Percentiles rank a stretch among this genome's conserved stretches.
Conservation (phyloP, 1,140 invertebrate genomes). For the Oppia nitens region DNA sequence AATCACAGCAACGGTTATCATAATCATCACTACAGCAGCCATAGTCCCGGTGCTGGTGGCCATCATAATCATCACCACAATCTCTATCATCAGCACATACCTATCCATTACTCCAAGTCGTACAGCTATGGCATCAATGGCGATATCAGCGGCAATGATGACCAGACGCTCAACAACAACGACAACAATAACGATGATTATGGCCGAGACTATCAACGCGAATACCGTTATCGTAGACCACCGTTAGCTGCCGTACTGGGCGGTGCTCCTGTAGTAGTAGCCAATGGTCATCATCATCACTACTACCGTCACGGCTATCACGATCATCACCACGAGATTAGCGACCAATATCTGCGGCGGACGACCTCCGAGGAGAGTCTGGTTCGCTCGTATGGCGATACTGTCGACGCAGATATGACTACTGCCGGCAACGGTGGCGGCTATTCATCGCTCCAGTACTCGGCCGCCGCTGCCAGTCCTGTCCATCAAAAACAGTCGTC, state of each 20-base stretch:
- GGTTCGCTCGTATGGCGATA: conserved; percentile 6
- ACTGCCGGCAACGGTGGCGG: too few relatives aligned
- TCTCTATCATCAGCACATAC: not conserved
- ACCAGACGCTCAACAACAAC: not conserved
- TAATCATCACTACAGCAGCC: not conserved
- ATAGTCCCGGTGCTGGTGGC: too few relatives aligned
- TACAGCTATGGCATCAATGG: conserved; percentile 1
- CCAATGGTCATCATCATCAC: conserved; percentile 19
- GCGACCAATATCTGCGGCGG: conserved; percentile 17
- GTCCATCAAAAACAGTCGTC: too few relatives aligned
- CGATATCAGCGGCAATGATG: not conserved
- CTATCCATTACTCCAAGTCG: not conserved
- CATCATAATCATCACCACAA: not conserved
- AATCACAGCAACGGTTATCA: too few relatives aligned
- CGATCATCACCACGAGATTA: conserved; percentile 19
- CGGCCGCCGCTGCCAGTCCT: too few relatives aligned
- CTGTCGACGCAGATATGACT: conserved; percentile 20
- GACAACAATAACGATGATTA: too few relatives aligned
- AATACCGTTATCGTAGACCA: not conserved
- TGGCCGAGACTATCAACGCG: too few relatives aligned
- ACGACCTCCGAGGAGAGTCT: conserved; percentile 14
- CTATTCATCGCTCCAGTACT: too few relatives aligned
- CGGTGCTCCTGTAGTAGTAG: conserved; percentile 2
- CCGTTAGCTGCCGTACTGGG: not conserved
- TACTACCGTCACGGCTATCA: conserved; percentile 21